Evolutionary conservation across 1,140 invertebrate species (phyloP).

Genomic region (Portunus trituberculatus): DNA sequence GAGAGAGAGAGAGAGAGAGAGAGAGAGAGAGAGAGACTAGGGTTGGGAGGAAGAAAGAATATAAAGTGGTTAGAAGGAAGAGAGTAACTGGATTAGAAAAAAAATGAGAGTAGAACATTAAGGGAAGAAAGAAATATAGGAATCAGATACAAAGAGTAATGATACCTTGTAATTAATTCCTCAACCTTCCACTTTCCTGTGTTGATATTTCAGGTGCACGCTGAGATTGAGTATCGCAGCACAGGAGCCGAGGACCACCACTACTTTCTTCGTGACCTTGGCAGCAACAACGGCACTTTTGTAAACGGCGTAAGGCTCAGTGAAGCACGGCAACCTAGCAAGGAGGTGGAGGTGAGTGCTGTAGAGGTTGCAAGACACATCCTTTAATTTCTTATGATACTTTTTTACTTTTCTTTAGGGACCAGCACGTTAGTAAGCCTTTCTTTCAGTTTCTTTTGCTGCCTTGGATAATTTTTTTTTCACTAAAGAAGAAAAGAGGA

Average conservation of each 20-base stretch:
- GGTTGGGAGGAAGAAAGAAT: too few species aligned
- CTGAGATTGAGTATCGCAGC: constrained; percentile 64
- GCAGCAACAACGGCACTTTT: constrained; percentile 67
- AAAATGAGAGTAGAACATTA: not conserved
- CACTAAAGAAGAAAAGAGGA: too few species aligned
- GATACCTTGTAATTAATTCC: too few species aligned
- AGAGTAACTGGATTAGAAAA: too few species aligned
- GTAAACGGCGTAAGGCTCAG: constrained; percentile 57
- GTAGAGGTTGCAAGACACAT: not conserved
- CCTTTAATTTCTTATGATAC: not conserved
- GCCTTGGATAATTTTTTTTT: too few species aligned
- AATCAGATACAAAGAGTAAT: not conserved
- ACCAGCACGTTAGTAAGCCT: too few species aligned
- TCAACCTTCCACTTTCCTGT: too few species aligned
- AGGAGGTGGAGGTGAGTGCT: constrained; percentile 55
- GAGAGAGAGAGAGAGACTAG: not conserved
- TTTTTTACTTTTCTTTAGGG: too few species aligned
- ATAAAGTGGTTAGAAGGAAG: too few species aligned
- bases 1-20: not conserved
- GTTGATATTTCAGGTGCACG: constrained; percentile 57
- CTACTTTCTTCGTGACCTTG: constrained; percentile 66
- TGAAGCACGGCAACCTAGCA: constrained; percentile 50
- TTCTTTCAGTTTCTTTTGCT: too few species aligned
- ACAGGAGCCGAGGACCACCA: constrained; percentile 66
- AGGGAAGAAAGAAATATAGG: not conserved